Base-by-base conservation (phyloP, 1,140 invertebrate genomes). In the Himalopsyche phryganea region DNA sequence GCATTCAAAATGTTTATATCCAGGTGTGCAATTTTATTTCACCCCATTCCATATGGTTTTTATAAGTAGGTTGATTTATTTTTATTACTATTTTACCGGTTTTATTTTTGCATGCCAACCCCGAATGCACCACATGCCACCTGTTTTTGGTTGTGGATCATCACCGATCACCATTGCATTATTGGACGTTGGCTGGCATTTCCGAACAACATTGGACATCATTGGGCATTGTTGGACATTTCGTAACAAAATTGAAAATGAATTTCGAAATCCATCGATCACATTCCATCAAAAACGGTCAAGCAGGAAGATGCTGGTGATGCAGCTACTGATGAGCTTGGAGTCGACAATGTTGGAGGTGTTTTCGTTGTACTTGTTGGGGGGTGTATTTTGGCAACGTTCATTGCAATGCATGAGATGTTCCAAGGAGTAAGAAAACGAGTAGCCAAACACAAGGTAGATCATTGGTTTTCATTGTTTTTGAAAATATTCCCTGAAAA, bases 271-370 rank as follows among this genome's bases (percentile, higher is more conserved):
- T n/a, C n/a, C n/a, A n/a, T n/a, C n/a, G n/a, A n/a, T n/a, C n/a
- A n/a, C n/a, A n/a, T n/a, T n/a, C n/a, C n/a, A n/a, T n/a, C n/a
- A n/a, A n/a, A n/a, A n/a, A 28, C 23, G 23, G 23, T 5, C 23
- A 28, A 5, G 23, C 23, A 28, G 23, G 23, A 28, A 15, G 51
- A 45, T 36, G 42, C 38, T 2, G 20, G 15, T 1, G 51, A 45
- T 36, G 51, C 36, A n/a, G 18, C 7, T 9, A 23, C 51, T 1
- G 32, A 15, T 55, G 78, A 79, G 50, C 76, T 97, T 15, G 92
- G 91, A 5, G 87, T 96, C 42, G 90, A 91, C 63, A 96, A 96
- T 71, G 90, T 94, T 73, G 85, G 94, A 38, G 95, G 95, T 28
- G 90, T 98, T 5, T 98, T 98, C 70, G 89, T 98, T 11, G 91